Evolutionary conservation across 2,113 vertebrate species (phyloP), one percentile per base, ranked within the genome.

Genomic region (Grammomys dolichurus): DNA sequence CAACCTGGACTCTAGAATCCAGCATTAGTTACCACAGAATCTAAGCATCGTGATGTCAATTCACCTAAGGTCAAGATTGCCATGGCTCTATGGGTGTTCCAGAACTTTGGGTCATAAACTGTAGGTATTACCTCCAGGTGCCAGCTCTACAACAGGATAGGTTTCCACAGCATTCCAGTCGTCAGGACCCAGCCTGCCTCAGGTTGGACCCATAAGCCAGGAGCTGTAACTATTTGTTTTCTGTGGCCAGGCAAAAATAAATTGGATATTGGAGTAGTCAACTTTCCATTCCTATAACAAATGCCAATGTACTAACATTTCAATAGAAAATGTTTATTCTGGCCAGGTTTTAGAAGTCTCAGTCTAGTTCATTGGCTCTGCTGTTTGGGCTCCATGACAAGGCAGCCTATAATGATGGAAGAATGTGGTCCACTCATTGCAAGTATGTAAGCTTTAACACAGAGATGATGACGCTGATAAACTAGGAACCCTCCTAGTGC

Each of bases 171-270:
- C 28, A 94, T 0, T 6, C 9, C 69, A 24, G 8, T 87, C 5
- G 20, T 24, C 26, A 84, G 69, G 58, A 31, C 13, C 69, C 40
- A 87, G 46, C 46, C 56, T 90, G n/a, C n/a, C 17, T 90, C 54
- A 77, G 40, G 58, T 67, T 86, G 67, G 43, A 6, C 11, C 70
- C 76, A 40, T 60, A 19, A 87, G 73, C 48, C 69, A 89, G 58
- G 9, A 95, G 43, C 54, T 81, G 4, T 76, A 73, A 93, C 51
- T 46, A 60, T 82, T 89, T 94, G 58, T 63, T 89, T 94, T 94
- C 60, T 65, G 33, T 14, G 28, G 3, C 56, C 77, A 87, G 31
- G 67, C 65, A 78, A 95, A 56, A 60, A 43, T 11, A 76, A 69
- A 36, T 36, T 72, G 10, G 31, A 60, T 54, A 56, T 43, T 65